Percentiles rank a stretch among this genome's conserved stretches.
Evolutionary conservation across 1,140 invertebrate genomes (phyloP).

Genomic region (Epicauta chinensis): DNA sequence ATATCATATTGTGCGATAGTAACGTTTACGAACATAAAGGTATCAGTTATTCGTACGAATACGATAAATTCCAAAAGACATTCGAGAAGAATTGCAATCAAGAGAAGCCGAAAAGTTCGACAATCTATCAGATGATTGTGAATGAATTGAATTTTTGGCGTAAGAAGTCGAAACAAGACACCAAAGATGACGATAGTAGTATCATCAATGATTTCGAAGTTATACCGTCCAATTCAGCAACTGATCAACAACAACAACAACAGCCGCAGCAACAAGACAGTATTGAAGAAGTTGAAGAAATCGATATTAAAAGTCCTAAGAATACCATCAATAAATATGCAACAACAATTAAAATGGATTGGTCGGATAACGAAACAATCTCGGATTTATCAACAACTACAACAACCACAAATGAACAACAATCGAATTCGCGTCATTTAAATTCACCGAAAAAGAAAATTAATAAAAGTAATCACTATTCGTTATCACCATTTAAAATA

Average conservation of each 20-base stretch:
- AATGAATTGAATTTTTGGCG: slow-evolving; percentile 42
- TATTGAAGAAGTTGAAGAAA: slow-evolving; percentile 29
- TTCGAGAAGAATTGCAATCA: slow-evolving; percentile 43
- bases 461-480: slow-evolving; percentile 37
- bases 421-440: slow-evolving; percentile 32
- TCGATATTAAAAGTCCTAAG: slow-evolving; percentile 5
- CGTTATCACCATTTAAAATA: slow-evolving; percentile 34
- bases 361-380: slow-evolving; percentile 39
- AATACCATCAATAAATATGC: slow-evolving; percentile 26
- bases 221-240: slow-evolving; percentile 5
- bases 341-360: slow-evolving; percentile 36
- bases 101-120: slow-evolving; percentile 36
- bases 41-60: slow-evolving; percentile 58
- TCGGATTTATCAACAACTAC: slow-evolving; percentile 31
- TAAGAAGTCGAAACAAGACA: slow-evolving; percentile 32
- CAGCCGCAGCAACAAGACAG: slow-evolving; percentile 20
- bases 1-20: slow-evolving; percentile 52
- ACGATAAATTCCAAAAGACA: slow-evolving; percentile 55
- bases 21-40: slow-evolving; percentile 66
- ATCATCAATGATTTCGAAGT: slow-evolving; percentile 26
- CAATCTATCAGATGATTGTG: slow-evolving; percentile 39
- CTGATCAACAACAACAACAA: slow-evolving; percentile 15
- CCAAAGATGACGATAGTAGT: slow-evolving; percentile 17
- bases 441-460: slow-evolving; percentile 39
- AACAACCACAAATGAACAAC: too few relatives aligned